These are phyloP conservation scores for Heterotis niloticus DNA, from an alignment of 2,113 vertebrate genomes.

Conservation along the genomic window DNA sequence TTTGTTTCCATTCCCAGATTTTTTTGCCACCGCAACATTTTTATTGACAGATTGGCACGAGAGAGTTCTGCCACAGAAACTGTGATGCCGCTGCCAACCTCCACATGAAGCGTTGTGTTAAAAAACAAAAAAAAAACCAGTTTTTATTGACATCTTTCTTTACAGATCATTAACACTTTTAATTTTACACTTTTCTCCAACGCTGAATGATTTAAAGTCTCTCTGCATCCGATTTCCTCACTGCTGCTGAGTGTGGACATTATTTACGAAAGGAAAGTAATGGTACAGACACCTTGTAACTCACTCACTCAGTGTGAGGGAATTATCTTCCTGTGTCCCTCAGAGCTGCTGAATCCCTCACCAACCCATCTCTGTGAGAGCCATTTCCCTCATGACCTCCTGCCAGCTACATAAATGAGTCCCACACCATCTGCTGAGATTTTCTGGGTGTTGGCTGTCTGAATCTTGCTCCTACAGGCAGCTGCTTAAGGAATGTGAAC, in stretches of 20 bases:
- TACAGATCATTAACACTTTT: slow-evolving; percentile 17
- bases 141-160: slow-evolving; percentile 10
- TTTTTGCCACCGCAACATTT: not conserved
- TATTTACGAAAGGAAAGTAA: not conserved
- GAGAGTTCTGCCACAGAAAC: too few species aligned
- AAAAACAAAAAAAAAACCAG: not conserved
- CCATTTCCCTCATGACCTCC: too few species aligned
- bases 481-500: too few species aligned
- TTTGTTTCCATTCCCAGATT: not conserved
- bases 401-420: too few species aligned
- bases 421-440: too few species aligned
- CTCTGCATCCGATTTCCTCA: not conserved
- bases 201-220: not conserved
- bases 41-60: not conserved
- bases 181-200: not conserved
- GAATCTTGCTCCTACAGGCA: too few species aligned
- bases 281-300: not conserved
- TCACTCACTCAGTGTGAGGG: not conserved
- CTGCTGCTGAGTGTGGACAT: not conserved
- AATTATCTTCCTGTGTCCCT: too few species aligned
- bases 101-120: not conserved
- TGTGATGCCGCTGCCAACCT: not conserved
- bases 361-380: too few species aligned
- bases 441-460: too few species aligned
- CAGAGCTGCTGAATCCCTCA: too few species aligned